Evolutionary conservation across 2,113 vertebrate species (phyloP), one percentile per base, ranked within the genome.

Genomic region (Microtus oregoni): DNA sequence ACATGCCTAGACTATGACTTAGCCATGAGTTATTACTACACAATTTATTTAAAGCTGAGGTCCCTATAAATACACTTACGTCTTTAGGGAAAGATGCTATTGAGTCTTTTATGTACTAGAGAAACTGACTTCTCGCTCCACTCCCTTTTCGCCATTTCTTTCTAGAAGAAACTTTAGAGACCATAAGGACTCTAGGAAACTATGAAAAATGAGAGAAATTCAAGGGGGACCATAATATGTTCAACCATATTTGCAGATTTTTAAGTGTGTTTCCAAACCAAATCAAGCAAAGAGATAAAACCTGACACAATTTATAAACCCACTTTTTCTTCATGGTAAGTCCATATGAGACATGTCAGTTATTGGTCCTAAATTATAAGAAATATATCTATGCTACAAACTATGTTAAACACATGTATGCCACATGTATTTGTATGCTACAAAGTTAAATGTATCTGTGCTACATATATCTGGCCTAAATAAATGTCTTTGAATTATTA

Each of bases 1-100:
- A 44, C 44, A 90, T 85, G 19, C 83, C 50, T 86, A 96, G 3
- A 78, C 38, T 90, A 50, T 86, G 55, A 78, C 22, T 28, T 73
- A 72, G 41, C 30, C 73, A 44, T 41, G 32, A 78, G 55, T 92
- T 86, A 78, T 91, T 77, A 50, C 38, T 52, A 76, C 17, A 87
- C 61, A 75, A 52, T 70, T 90, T 94, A 85, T 87, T 96, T 77
- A 94, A 90, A 83, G 19, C 68, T 83, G 9, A 94, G 5, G 75
- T 44, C 17, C 22, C 19, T 47, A 68, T 86, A 81, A 75, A 87
- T 91, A 91, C 2, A 32, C 15, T 15, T 76, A 0, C 55, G 28
- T 68, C 63, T 67, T 85, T 63, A 70, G 35, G 28, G 76, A 47
- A n/a, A 90, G 7, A 88, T 70, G 14, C 47, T 85, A 81, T n/a